phyloP scores from a whole-genome alignment of 2,797 vertebrate species.

The Typhlichthys eigenmanni region DNA sequence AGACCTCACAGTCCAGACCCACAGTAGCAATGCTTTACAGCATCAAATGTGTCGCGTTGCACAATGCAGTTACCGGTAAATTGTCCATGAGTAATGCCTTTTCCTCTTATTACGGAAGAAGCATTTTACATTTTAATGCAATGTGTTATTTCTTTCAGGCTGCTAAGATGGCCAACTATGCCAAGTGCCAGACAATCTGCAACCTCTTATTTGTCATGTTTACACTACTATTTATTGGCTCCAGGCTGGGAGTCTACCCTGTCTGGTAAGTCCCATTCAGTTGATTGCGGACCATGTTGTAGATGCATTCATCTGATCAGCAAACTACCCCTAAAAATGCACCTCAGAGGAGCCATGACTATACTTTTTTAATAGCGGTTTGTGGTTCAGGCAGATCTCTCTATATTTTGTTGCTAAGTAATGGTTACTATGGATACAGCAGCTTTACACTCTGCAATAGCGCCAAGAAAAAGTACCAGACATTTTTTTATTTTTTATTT shows the following conservation, averaged over 20 bases:
- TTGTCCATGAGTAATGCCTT: background rate
- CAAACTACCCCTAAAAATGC: slow-evolving; percentile 10
- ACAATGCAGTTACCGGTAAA: background rate
- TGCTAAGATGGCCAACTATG: slow-evolving; percentile 99
- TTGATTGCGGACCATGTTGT: slow-evolving; percentile 1
- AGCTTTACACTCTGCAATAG: slow-evolving; percentile 57
- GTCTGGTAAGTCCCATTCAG: slow-evolving; percentile 86
- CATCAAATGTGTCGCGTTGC: too few species aligned
- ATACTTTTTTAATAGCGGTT: slow-evolving; percentile 37
- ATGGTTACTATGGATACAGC: slow-evolving; percentile 80
- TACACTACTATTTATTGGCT: slow-evolving; percentile 92
- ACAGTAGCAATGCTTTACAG: too few species aligned
- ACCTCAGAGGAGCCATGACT: slow-evolving; percentile 14
- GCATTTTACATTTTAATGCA: background rate
- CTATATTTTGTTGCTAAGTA: slow-evolving; percentile 76
- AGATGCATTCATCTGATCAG: slow-evolving; percentile 9
- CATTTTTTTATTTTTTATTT: slow-evolving; percentile 36
- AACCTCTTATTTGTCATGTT: slow-evolving; percentile 95
- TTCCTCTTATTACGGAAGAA: background rate
- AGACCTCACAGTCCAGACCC: too few species aligned
- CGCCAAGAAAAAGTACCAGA: slow-evolving; percentile 51
- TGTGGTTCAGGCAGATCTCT: slow-evolving; percentile 55
- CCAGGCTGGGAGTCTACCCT: slow-evolving; percentile 91
- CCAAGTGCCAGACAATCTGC: slow-evolving; percentile 96
- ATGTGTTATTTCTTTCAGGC: slow-evolving; percentile 76